These are phyloP conservation scores for Mesodorylaimus sp. DNA, from an alignment of 2,888 invertebrate species.

Conservation along the genomic window DNA sequence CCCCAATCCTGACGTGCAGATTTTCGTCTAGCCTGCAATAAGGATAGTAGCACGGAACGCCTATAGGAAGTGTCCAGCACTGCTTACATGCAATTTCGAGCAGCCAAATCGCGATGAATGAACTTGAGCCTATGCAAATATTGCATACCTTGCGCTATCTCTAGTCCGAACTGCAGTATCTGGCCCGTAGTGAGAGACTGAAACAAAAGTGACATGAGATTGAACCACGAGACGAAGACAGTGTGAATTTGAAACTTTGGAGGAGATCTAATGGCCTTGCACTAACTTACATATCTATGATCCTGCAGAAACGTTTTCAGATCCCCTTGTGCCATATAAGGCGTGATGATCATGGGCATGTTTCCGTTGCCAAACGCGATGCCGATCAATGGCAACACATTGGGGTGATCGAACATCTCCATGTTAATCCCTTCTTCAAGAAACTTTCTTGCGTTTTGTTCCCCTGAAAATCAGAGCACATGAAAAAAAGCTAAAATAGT, in stretches of 20 bases:
- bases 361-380: conserved; percentile 26
- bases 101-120: conserved; percentile 40
- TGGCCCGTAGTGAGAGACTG: conserved; percentile 37
- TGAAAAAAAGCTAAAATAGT: too few species aligned
- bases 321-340: conserved; percentile 39
- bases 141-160: conserved; percentile 39
- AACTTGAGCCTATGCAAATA: conserved; percentile 38
- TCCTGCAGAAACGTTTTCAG: conserved; percentile 18
- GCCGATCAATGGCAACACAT: conserved; percentile 19
- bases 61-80: neutral
- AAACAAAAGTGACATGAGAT: too few species aligned
- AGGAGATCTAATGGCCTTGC: too few species aligned
- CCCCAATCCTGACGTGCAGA: conserved; percentile 36
- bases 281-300: conserved; percentile 15
- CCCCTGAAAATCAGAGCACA: too few species aligned
- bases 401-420: conserved; percentile 18
- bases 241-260: too few species aligned
- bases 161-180: conserved; percentile 35
- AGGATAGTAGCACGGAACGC: neutral
- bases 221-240: too few species aligned
- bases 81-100: conserved; percentile 41
- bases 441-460: conserved; percentile 6
- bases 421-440: conserved; percentile 18
- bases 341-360: conserved; percentile 37
- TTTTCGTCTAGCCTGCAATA: conserved; percentile 36